Evolutionary conservation across 2,113 vertebrate genomes (phyloP).

Genomic region (Trichechus manatus): DNA sequence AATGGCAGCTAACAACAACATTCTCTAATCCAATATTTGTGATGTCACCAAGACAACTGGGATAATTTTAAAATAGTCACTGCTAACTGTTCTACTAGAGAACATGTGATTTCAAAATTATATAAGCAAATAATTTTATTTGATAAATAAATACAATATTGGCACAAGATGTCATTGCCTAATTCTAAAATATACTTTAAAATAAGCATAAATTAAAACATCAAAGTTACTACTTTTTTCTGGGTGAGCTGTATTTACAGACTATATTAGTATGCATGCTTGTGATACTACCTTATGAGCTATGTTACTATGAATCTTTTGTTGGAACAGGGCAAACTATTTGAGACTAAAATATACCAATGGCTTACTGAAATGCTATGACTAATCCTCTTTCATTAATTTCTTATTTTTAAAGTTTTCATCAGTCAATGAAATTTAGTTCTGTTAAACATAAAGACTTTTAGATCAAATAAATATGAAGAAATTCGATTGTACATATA

Average conservation of each 20-base stretch:
- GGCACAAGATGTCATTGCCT: neutral
- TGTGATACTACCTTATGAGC: neutral
- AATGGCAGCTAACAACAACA: neutral
- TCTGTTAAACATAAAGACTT: neutral
- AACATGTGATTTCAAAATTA: neutral
- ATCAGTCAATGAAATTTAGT: slow-evolving; percentile 1
- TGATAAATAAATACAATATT: neutral
- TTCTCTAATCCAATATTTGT: neutral
- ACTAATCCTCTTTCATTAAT: slow-evolving; percentile 33
- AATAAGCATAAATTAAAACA: neutral
- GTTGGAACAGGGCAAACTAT: neutral
- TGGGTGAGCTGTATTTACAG: neutral
- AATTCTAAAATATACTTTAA: slow-evolving; percentile 39
- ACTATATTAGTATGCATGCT: neutral
- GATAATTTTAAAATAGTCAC: neutral
- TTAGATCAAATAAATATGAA: neutral
- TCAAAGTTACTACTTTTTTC: neutral
- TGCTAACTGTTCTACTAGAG: neutral
- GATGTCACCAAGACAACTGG: neutral
- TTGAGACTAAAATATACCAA: neutral
- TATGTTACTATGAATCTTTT: neutral
- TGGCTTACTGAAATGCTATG: neutral
- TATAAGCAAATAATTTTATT: neutral
- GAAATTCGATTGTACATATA: neutral
- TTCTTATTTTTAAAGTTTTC: neutral